Percentiles rank a stretch among this genome's conserved stretches.
These are phyloP conservation scores for Gambusia yucatana DNA, from an alignment of 2,797 vertebrate genomes.

Conservation along the genomic window DNA sequence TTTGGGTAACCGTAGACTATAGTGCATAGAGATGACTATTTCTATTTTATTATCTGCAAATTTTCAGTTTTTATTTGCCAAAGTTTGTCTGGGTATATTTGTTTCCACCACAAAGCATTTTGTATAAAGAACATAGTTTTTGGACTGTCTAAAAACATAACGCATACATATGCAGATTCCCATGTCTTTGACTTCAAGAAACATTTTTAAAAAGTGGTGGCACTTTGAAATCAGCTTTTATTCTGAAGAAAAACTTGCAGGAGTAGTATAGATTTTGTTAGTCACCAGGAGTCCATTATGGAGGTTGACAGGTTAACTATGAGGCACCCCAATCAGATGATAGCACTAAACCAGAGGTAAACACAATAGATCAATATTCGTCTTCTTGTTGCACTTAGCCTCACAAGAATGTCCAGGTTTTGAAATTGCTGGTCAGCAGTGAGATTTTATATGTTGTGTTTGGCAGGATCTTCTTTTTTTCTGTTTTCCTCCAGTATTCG, in stretches of 20 bases:
- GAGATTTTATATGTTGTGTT: not conserved
- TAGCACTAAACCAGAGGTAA: not conserved
- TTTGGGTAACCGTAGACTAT: not conserved
- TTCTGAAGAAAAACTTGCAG: not conserved
- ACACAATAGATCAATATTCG: not conserved
- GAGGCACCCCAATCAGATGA: not conserved
- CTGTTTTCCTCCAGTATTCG: not conserved
- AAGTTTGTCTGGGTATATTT: not conserved
- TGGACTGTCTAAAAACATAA: not conserved
- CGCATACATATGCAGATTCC: not conserved
- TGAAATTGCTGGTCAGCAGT: slow-evolving; percentile 6
- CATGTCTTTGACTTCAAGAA: not conserved
- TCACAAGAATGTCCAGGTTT: not conserved
- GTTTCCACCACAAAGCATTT: not conserved
- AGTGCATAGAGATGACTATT: not conserved
- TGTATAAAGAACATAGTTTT: not conserved
- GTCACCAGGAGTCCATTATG: not conserved
- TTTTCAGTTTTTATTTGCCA: not conserved
- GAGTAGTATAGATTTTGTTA: not conserved
- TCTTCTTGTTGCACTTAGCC: not conserved
- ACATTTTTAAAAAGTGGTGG: not conserved
- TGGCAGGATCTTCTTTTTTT: not conserved
- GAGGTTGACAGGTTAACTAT: not conserved
- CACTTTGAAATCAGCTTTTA: not conserved
- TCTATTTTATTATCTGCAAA: not conserved